Evolutionary conservation across 1,140 invertebrate genomes (phyloP).

Genomic region (Frieseomelitta varia): DNA sequence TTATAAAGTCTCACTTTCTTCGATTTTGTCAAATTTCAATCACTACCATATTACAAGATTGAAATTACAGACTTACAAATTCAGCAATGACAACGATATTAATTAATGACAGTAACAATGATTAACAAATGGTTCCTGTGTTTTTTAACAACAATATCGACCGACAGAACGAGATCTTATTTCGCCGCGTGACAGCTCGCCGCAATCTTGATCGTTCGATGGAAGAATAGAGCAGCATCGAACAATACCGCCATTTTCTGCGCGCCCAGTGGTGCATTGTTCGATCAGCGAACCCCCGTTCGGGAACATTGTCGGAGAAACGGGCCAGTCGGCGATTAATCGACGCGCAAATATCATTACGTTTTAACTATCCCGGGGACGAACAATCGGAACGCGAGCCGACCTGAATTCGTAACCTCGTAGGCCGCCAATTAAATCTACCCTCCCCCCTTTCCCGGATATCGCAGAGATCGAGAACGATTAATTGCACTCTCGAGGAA

Average conservation of each 20-base stretch:
- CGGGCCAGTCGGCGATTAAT: slow-evolving; percentile 12
- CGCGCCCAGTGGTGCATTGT: slow-evolving; percentile 39
- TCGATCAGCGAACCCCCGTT: slow-evolving; percentile 20
- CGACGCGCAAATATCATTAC: slow-evolving; percentile 20
- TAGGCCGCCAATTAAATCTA: slow-evolving; percentile 17
- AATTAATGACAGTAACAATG: too few relatives aligned
- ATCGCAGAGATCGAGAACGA: slow-evolving; percentile 10
- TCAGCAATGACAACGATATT: too few relatives aligned
- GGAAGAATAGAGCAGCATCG: slow-evolving; percentile 8
- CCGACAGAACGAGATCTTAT: neutral
- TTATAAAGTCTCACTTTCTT: too few relatives aligned
- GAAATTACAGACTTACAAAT: too few relatives aligned
- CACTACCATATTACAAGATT: too few relatives aligned
- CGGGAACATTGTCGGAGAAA: slow-evolving; percentile 4
- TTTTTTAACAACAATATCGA: neutral
- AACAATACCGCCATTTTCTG: slow-evolving; percentile 47
- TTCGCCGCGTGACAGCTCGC: neutral
- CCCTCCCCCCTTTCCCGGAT: neutral
- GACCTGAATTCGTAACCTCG: slow-evolving; percentile 9
- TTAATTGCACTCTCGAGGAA: slow-evolving; percentile 13
- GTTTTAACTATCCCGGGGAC: neutral
- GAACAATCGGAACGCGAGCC: neutral
- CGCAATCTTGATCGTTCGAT: slow-evolving; percentile 24
- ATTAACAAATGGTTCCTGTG: too few relatives aligned
- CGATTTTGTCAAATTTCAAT: too few relatives aligned